Conservation (phyloP, 1,140 invertebrate genomes). For the Drosophila dunni region DNA sequence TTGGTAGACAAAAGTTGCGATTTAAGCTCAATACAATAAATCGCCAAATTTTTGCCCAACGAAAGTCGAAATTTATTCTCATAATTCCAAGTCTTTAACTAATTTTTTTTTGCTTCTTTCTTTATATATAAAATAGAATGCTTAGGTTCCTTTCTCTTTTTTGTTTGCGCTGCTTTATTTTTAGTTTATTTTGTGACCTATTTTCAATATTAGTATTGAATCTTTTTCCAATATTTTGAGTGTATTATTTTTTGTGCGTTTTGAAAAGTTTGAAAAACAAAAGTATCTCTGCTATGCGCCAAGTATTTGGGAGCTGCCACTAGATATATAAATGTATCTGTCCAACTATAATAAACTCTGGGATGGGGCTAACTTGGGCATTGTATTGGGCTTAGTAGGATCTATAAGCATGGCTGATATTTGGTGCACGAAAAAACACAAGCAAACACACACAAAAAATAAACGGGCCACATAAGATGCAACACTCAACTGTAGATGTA, state of each 20-base stretch:
- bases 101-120: too few relatives aligned
- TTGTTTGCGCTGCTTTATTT: background rate
- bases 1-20: too few relatives aligned
- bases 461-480: constrained; percentile 37
- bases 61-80: too few relatives aligned
- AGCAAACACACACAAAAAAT: constrained; percentile 3
- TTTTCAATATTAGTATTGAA: background rate
- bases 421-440: constrained; percentile 49
- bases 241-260: background rate
- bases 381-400: constrained; percentile 9
- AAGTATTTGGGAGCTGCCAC: background rate
- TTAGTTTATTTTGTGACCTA: constrained; percentile 9
- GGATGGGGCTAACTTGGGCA: background rate
- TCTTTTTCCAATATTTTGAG: background rate
- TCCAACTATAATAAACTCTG: constrained; percentile 9
- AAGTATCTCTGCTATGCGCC: constrained; percentile 7
- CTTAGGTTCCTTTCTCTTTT: background rate
- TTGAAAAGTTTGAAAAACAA: background rate
- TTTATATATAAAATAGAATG: background rate
- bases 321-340: constrained; percentile 8
- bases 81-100: too few relatives aligned
- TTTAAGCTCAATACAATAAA: too few relatives aligned
- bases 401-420: constrained; percentile 43
- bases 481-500: constrained; percentile 36
- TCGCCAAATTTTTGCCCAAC: too few relatives aligned